Evolutionary conservation across 2,797 vertebrate genomes (phyloP), one percentile per base, ranked within the genome.

Genomic region (Sebastes steindachneri): DNA sequence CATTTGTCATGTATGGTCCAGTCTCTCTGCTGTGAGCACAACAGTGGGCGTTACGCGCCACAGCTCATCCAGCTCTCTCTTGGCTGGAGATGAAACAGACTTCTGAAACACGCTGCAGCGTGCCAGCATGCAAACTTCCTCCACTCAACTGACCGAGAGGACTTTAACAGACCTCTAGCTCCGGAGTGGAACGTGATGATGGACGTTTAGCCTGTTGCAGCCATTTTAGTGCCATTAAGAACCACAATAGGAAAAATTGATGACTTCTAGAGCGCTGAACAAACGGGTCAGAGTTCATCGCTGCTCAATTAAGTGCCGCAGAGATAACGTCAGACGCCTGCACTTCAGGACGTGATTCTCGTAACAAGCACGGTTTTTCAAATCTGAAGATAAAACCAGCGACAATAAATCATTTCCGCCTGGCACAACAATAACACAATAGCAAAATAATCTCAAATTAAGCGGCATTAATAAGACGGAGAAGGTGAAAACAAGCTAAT

Each of bases 51-150:
- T 57, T 12, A 28, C 25, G 15, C 75, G 5, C 33, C 64, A 8
- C 74, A 3, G 69, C 73, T 83, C 79, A 65, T 79, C 87, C 86
- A 60, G 84, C 62, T 80, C 84, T 73, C 28, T 25, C 54, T 86
- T 90, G 90, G 87, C 84, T 25, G 28, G 9, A 29, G 75, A 92
- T 93, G 69, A 93, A 85, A 93, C 88, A 80, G 73, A 89, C 60
- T 58, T 79, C 68, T 45, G 51, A 69, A 86, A 71, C 54, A 29
- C 10, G 7, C 37, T 2, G 51, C 68, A 51, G 51, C 3, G 53
- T 80, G 85, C 80, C 83, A 74, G 57, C 53, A 63, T 1, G 51
- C 77, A 75, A 84, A 84, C 84, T 64, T 87, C 68, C 67, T 70
- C 41, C 3, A 59, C 71, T 88, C 66, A 21, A 75, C 33, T 84